phyloP scores from a whole-genome alignment of 1,140 invertebrate species.

The Ceratitis capitata region DNA sequence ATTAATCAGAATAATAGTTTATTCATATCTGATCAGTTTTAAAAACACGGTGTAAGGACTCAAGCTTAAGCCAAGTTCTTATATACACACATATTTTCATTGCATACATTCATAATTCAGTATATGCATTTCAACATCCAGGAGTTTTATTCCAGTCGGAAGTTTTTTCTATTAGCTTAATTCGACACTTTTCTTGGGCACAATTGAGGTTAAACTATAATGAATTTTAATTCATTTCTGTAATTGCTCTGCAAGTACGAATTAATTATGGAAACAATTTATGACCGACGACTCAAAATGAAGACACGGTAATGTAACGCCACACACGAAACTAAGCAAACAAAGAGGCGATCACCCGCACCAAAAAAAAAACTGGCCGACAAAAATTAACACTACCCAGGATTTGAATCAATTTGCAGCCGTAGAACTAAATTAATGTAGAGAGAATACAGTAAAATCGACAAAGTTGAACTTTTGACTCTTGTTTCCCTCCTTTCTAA shows the following conservation, averaged over 20 bases:
- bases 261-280: not conserved
- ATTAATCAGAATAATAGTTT: too few relatives aligned
- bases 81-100: too few relatives aligned
- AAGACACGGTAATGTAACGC: not conserved
- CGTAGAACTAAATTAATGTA: not conserved
- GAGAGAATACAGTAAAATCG: not conserved
- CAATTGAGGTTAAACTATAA: not conserved
- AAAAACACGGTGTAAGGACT: too few relatives aligned
- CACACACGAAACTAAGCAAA: constrained; percentile 1
- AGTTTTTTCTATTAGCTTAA: too few relatives aligned
- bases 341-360: constrained; percentile 11
- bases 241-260: constrained; percentile 10
- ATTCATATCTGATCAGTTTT: too few relatives aligned
- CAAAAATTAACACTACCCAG: not conserved
- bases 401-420: not conserved
- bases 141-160: too few relatives aligned
- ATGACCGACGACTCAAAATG: not conserved
- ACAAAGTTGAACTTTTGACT: constrained; percentile 38
- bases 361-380: not conserved
- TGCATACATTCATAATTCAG: too few relatives aligned
- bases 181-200: not conserved
- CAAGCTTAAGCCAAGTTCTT: too few relatives aligned
- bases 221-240: not conserved
- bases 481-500: not conserved
- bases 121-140: too few relatives aligned